These are phyloP conservation scores for Dorcus parallelipipedus DNA, from an alignment of 2,888 invertebrate genomes.

Conservation along the genomic window DNA sequence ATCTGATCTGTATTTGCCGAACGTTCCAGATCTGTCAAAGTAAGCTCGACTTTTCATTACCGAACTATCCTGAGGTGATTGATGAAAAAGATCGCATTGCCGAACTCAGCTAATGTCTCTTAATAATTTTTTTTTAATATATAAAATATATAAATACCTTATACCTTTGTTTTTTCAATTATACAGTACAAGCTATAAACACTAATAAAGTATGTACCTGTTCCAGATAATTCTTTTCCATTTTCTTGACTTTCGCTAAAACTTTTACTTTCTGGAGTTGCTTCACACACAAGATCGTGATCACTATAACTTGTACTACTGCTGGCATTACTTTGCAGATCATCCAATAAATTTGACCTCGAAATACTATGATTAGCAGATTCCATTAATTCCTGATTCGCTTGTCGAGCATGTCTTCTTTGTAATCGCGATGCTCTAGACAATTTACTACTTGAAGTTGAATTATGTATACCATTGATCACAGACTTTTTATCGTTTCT, in stretches of 20 bases:
- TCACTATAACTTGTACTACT: slow-evolving; percentile 51
- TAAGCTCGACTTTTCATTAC: too few species aligned
- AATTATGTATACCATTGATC: slow-evolving; percentile 27
- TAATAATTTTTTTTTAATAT: too few species aligned
- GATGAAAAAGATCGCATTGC: too few species aligned
- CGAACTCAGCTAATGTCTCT: too few species aligned
- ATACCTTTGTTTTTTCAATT: neutral
- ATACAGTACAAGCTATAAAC: neutral
- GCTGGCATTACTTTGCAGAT: slow-evolving; percentile 49
- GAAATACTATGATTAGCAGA: slow-evolving; percentile 38
- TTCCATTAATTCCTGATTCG: slow-evolving; percentile 45
- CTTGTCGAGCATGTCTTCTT: slow-evolving; percentile 44
- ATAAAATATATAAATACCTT: neutral
- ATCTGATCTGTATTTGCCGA: too few species aligned
- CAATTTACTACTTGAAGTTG: slow-evolving; percentile 28
- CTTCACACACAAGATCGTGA: slow-evolving; percentile 46
- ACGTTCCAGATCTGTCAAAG: too few species aligned
- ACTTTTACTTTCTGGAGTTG: slow-evolving; percentile 44
- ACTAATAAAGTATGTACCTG: slow-evolving; percentile 17
- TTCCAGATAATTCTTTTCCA: slow-evolving; percentile 34
- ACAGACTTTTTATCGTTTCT: slow-evolving; percentile 32
- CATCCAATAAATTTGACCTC: slow-evolving; percentile 46
- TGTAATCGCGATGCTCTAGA: slow-evolving; percentile 45
- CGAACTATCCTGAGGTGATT: too few species aligned
- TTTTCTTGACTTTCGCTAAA: slow-evolving; percentile 50